Percentiles rank a stretch among this genome's conserved stretches.
Conservation (phyloP, 2,113 vertebrate genomes). For the Muntiacus reevesi region DNA sequence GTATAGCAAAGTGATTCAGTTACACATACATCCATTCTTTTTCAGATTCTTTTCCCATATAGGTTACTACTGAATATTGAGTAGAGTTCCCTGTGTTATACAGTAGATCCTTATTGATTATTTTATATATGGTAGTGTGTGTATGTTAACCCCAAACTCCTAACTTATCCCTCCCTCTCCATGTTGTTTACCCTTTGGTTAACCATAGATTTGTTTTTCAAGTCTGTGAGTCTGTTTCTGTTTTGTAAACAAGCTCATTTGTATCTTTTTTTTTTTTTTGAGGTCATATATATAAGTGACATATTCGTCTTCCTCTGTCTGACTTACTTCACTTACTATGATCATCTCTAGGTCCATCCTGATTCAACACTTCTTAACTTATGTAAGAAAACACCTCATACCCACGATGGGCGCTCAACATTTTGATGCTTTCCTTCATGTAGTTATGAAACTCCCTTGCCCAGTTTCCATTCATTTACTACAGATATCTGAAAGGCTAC, state of each 20-base stretch:
- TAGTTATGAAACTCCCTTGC: neutral
- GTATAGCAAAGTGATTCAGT: neutral
- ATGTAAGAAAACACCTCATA: neutral
- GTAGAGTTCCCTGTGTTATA: neutral
- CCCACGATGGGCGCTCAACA: neutral
- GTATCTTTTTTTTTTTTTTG: neutral
- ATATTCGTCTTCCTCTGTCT: neutral
- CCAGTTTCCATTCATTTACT: neutral
- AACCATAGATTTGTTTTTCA: neutral
- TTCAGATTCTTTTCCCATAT: neutral
- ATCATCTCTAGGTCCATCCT: neutral
- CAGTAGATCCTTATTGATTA: neutral
- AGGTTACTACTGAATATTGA: neutral
- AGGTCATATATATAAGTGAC: neutral
- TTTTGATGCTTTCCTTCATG: neutral
- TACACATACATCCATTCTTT: neutral
- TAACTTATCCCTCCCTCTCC: neutral
- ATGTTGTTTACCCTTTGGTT: neutral
- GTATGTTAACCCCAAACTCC: neutral
- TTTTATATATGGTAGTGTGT: neutral
- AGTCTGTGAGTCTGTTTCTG: neutral
- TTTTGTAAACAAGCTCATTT: neutral
- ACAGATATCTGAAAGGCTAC: neutral
- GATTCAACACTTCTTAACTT: neutral
- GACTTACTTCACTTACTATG: neutral